A percentile compares a stretch with the other conserved stretches of the same genome.
Conservation (phyloP, 2,888 invertebrate species). For the Phytoseiulus persimilis region DNA sequence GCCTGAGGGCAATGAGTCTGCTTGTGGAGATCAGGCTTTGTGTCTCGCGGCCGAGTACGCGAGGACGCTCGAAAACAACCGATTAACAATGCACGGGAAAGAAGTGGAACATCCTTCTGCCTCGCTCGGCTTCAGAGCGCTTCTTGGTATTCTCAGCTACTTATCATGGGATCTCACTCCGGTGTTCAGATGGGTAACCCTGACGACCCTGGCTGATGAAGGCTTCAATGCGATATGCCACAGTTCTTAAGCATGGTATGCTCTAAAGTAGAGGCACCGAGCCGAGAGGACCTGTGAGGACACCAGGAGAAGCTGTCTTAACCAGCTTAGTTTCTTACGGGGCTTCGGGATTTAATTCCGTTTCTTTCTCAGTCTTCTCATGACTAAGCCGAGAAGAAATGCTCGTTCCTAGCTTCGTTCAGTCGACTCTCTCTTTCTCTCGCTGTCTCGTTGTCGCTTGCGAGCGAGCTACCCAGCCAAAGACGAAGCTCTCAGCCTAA, state of each 20-base stretch:
- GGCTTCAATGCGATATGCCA: background rate
- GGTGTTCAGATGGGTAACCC: background rate
- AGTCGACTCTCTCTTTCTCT: background rate
- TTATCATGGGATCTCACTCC: background rate
- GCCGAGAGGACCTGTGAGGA: no score
- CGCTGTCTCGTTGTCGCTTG: background rate
- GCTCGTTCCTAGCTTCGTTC: background rate
- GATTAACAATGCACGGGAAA: background rate
- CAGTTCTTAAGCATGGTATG: no score
- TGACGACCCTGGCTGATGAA: background rate
- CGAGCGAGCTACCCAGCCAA: background rate
- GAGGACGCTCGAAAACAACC: background rate
- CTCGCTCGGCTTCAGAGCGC: background rate
- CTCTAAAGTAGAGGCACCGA: no score
- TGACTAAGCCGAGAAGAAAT: background rate
- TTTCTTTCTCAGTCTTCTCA: background rate
- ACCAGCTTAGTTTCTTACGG: background rate
- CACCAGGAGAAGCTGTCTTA: background rate
- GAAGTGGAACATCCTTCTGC: background rate
- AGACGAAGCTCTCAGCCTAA: background rate
- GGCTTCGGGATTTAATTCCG: background rate
- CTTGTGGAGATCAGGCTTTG: background rate
- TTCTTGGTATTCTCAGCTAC: background rate
- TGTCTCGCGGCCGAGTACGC: background rate
- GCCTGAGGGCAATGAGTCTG: background rate